These are phyloP conservation scores for Goniozus legneri DNA, from an alignment of 1,140 invertebrate genomes.

Conservation along the genomic window DNA sequence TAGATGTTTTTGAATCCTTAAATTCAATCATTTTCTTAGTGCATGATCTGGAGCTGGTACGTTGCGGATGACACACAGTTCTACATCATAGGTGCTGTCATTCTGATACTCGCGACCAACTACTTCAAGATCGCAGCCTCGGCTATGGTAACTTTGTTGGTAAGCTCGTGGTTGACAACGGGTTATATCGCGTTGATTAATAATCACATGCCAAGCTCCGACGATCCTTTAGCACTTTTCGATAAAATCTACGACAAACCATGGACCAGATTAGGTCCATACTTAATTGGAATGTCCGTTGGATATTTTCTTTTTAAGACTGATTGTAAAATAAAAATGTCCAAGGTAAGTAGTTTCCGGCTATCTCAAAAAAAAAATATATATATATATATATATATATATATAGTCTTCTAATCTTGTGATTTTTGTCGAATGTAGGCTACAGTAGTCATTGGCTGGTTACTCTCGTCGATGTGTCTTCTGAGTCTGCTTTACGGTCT, in stretches of 20 bases:
- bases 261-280: constrained; percentile 78
- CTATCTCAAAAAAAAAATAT: too few species aligned
- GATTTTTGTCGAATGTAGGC: constrained; percentile 43
- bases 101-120: constrained; percentile 72
- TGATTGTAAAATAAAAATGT: constrained; percentile 74
- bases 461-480: constrained; percentile 60
- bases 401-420: neutral
- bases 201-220: constrained; percentile 73
- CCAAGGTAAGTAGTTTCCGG: constrained; percentile 64
- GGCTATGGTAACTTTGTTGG: constrained; percentile 61
- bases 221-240: constrained; percentile 78
- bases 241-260: constrained; percentile 88
- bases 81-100: constrained; percentile 74
- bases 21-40: constrained; percentile 55
- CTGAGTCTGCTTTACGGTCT: constrained; percentile 73
- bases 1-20: constrained; percentile 4
- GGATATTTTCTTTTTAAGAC: constrained; percentile 81
- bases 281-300: constrained; percentile 77
- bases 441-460: constrained; percentile 68
- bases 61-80: constrained; percentile 84
- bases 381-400: neutral
- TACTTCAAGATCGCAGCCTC: constrained; percentile 71
- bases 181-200: constrained; percentile 75
- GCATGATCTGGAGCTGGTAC: constrained; percentile 88
- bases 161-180: constrained; percentile 75